Evolutionary conservation across 2,888 invertebrate species (phyloP).

Genomic region (Amiota minor): DNA sequence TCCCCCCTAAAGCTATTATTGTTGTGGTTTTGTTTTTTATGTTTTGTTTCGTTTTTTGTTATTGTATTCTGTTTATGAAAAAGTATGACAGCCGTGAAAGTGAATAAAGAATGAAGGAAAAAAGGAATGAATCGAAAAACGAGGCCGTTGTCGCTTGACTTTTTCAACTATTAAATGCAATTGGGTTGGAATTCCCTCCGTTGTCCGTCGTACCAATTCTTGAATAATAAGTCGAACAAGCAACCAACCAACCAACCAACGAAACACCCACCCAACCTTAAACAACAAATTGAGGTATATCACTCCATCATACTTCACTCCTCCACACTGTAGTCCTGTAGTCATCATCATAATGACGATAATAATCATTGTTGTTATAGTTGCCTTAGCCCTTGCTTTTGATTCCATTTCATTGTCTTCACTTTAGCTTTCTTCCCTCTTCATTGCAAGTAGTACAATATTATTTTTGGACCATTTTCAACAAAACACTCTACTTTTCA

Average conservation of each 20-base stretch:
- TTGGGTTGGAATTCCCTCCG: no score
- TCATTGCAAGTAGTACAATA: no score
- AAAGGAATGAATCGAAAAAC: no score
- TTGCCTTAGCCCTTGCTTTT: not conserved
- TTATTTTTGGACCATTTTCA: constrained; percentile 65
- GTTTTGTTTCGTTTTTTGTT: not conserved
- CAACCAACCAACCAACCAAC: no score
- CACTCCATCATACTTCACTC: not conserved
- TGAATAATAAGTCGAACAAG: no score
- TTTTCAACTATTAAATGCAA: no score
- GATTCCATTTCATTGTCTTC: constrained; percentile 21
- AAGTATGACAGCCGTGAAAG: not conserved
- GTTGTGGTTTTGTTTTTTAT: not conserved
- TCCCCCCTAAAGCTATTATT: constrained; percentile 8
- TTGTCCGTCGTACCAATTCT: no score
- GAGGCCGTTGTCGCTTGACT: no score
- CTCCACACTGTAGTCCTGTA: not conserved
- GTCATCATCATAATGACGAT: no score
- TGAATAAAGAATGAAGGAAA: no score
- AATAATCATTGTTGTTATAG: not conserved
- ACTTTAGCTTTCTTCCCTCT: not conserved
- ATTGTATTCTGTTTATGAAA: not conserved
- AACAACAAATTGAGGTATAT: not conserved
- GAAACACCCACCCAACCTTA: no score
- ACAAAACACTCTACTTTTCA: constrained; percentile 64